Percentiles rank a stretch among this genome's conserved stretches.
phyloP scores from a whole-genome alignment of 2,113 vertebrate genomes.

The Urocolius indicus region DNA sequence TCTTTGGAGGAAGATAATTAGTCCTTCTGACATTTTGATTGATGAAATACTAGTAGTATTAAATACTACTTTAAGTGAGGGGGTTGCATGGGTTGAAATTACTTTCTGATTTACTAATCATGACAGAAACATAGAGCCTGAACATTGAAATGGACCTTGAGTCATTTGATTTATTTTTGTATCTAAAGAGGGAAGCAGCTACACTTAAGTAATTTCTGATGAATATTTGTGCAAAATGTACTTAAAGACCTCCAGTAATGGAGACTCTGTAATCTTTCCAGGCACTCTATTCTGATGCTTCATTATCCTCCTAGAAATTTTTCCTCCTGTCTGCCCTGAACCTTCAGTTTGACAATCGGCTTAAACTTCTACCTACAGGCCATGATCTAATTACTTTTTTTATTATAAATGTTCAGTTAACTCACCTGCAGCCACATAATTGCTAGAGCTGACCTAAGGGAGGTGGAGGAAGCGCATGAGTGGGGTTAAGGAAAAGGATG shows the following conservation, averaged over 20 bases:
- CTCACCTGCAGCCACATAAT: background rate
- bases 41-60: background rate
- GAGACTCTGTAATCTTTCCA: background rate
- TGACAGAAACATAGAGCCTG: background rate
- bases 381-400: background rate
- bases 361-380: constrained; percentile 24
- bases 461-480: background rate
- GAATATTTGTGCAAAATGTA: constrained; percentile 5
- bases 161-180: background rate
- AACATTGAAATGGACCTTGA: background rate
- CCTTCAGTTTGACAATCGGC: constrained; percentile 28
- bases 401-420: constrained; percentile 10
- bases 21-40: background rate
- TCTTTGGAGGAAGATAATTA: background rate
- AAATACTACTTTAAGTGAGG: background rate
- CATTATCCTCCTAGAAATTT: constrained; percentile 27
- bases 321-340: background rate
- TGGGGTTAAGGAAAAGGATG: background rate
- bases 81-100: background rate
- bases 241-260: background rate
- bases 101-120: constrained; percentile 1
- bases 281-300: background rate
- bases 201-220: background rate
- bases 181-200: background rate
- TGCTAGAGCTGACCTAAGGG: background rate